phyloP scores from a whole-genome alignment of 2,797 vertebrate species.

The Centroberyx gerrardi region DNA sequence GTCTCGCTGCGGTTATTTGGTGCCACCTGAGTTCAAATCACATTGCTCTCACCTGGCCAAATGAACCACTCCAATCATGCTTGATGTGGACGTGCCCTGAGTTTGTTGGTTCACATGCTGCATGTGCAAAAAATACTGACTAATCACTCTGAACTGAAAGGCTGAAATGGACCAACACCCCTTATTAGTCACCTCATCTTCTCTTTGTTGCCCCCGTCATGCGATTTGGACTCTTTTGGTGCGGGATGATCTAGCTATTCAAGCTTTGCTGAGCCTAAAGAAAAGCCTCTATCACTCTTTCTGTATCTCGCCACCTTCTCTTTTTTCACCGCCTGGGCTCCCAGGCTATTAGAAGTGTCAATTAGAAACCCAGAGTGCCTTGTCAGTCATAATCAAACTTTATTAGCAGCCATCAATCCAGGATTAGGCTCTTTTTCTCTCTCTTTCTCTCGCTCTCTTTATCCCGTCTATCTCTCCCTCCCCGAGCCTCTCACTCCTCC shows the following conservation, averaged over 20 bases:
- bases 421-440: conserved; percentile 52
- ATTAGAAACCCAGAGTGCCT: conserved; percentile 63
- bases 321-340: conserved; percentile 39
- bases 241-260: conserved; percentile 2
- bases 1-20: no score
- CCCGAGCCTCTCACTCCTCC: conserved; percentile 45
- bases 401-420: conserved; percentile 72
- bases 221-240: conserved; percentile 34
- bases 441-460: conserved; percentile 28
- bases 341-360: conserved; percentile 60
- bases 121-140: no score
- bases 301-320: not conserved
- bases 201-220: conserved; percentile 3
- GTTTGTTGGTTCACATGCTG: no score
- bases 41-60: no score
- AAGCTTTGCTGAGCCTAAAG: conserved; percentile 33
- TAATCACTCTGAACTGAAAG: no score
- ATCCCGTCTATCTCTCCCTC: conserved; percentile 45
- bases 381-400: conserved; percentile 77
- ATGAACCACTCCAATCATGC: no score
- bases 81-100: no score
- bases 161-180: no score
- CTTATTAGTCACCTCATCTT: no score
- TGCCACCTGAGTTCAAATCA: no score
- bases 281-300: conserved; percentile 15